These are phyloP conservation scores for Carapus acus DNA, from an alignment of 2,797 vertebrate genomes.

Conservation along the genomic window DNA sequence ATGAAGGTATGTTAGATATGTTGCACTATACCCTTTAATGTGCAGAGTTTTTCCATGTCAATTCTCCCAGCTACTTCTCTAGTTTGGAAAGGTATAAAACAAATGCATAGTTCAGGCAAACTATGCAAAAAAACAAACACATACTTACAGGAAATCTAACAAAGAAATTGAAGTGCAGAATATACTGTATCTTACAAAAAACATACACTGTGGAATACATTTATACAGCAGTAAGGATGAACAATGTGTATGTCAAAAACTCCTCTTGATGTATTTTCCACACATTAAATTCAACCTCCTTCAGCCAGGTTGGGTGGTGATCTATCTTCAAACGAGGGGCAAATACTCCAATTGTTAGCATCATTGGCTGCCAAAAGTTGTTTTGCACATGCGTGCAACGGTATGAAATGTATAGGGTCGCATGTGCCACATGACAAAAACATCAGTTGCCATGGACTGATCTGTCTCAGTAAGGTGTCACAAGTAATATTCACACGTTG, in stretches of 20 bases:
- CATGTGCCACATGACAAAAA: slow-evolving; percentile 4
- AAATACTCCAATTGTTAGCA: slow-evolving; percentile 4
- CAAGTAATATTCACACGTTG: slow-evolving; percentile 8
- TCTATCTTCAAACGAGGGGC: slow-evolving; percentile 1
- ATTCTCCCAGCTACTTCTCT: slow-evolving; percentile 40
- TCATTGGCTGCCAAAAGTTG: not conserved
- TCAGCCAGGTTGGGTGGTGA: slow-evolving; percentile 24
- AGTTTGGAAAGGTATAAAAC: slow-evolving; percentile 64
- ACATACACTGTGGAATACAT: not conserved
- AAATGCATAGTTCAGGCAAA: slow-evolving; percentile 52
- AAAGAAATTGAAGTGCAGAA: slow-evolving; percentile 32
- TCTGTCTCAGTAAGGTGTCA: slow-evolving; percentile 16
- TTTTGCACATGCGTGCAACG: not conserved
- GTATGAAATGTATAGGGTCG: slow-evolving; percentile 11
- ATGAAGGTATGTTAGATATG: too few species aligned
- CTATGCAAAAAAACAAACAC: slow-evolving; percentile 48
- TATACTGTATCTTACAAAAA: slow-evolving; percentile 51
- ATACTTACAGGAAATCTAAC: slow-evolving; percentile 29
- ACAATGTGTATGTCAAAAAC: slow-evolving; percentile 9
- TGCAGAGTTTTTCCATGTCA: slow-evolving; percentile 49
- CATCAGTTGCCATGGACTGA: slow-evolving; percentile 5
- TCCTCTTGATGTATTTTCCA: slow-evolving; percentile 27
- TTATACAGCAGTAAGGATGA: slow-evolving; percentile 26
- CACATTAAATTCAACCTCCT: slow-evolving; percentile 7
- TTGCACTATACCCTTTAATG: slow-evolving; percentile 53